Evolutionary conservation across 1,140 invertebrate species (phyloP), one percentile per base, ranked within the genome.

Genomic region (Heliconius hermathena): DNA sequence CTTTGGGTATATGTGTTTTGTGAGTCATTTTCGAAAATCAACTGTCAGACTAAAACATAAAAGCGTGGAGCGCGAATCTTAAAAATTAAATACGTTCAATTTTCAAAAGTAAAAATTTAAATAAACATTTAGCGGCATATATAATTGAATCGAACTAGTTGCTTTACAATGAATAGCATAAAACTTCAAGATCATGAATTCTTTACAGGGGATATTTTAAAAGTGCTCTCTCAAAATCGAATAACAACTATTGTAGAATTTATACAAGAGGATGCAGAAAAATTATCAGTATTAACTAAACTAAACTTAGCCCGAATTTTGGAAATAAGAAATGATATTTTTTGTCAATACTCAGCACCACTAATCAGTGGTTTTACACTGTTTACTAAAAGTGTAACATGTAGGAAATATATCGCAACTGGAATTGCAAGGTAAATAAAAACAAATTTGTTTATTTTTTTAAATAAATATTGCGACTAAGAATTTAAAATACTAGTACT

Each of bases 241-340:
- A 95, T 97, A 75, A 90, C 79, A 79, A 96, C 95, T 38, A 88
- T 96, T 22, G 80, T 95, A 57, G 95, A 97, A 86, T 97, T 97
- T 89, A 87, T 97, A 57, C 81, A 94, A 81, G 93, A 95, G 81
- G 95, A 96, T 80, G 86, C 89, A 38, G 86, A 90, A 79, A 92
- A 92, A 74, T 76, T 95, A 82, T 84, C 92, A 71, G 83, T 80
- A 73, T 80, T 94, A 81, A 89, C 91, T 41, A 92, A 93, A 83
- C 82, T 94, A 74, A 88, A 79, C 71, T 85, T 94, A 77, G 75
- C 89, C 49, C 81, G 92, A 77, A 81, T 95, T 80, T 80, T 91
- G 78, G 82, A 82, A 46, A 85, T 94, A 77, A 88, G 90, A 81
- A 91, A 86, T 73, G 77, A 88, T 84, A 93, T 94, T 83, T 90